phyloP scores from a whole-genome alignment of 2,113 vertebrate genomes.

The Cairina moschata region DNA sequence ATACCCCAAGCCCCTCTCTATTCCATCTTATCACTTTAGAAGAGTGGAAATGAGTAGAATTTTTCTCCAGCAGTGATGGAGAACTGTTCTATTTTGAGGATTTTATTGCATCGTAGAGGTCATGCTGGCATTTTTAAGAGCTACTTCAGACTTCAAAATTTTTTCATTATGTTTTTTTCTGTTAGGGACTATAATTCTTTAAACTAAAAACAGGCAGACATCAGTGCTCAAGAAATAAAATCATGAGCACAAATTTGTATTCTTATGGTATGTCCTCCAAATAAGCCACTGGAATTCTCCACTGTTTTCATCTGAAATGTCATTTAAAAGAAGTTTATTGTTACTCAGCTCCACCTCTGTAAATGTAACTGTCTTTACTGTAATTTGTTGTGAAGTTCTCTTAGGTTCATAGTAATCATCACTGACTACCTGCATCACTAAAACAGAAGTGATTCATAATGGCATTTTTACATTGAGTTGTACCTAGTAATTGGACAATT shows the following conservation, averaged over 20 bases:
- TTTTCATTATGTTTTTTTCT: conserved; percentile 61
- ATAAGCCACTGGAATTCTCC: background rate
- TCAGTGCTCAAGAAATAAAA: conserved; percentile 22
- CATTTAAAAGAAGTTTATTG: conserved; percentile 14
- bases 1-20: conserved; percentile 1
- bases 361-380: conserved; percentile 17
- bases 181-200: conserved; percentile 28
- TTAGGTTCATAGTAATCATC: conserved; percentile 32
- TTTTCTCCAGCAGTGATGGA: conserved; percentile 27
- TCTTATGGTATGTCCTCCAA: background rate
- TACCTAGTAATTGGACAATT: background rate
- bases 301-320: background rate
- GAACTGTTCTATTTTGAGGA: conserved; percentile 34
- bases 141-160: conserved; percentile 35
- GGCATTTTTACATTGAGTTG: conserved; percentile 10
- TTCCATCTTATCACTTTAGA: conserved; percentile 23
- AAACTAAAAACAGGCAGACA: conserved; percentile 20
- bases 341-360: background rate
- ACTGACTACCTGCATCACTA: background rate
- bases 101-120: conserved; percentile 38
- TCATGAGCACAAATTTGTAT: background rate
- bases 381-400: conserved; percentile 25
- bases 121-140: conserved; percentile 56
- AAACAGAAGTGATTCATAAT: background rate
- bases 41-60: conserved; percentile 31